These are phyloP conservation scores for Acrocera orbiculus DNA, from an alignment of 2,888 invertebrate species.

Conservation along the genomic window DNA sequence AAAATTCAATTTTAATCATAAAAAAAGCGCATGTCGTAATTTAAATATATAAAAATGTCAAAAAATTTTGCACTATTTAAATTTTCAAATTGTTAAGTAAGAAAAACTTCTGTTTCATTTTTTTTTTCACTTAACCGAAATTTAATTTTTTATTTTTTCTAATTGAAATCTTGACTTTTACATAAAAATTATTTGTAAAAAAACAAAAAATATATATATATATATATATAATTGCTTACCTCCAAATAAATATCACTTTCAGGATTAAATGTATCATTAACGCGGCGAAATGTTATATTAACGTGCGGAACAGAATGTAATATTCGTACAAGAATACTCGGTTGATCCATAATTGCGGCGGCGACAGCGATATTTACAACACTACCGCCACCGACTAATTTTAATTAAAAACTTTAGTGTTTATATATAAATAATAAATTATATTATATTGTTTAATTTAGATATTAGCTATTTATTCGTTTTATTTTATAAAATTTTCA, in stretches of 20 bases:
- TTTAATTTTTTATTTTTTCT: too few relatives aligned
- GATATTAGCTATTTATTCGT: too few relatives aligned
- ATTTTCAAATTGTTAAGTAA: too few relatives aligned
- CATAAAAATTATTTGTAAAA: background rate
- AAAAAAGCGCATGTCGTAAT: too few relatives aligned
- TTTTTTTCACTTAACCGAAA: too few relatives aligned
- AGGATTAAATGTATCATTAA: constrained; percentile 83
- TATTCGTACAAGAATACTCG: constrained; percentile 68
- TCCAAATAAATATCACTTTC: constrained; percentile 77
- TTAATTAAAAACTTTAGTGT: background rate
- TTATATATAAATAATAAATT: background rate
- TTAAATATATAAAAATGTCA: too few relatives aligned
- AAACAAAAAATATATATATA: background rate
- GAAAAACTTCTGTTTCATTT: too few relatives aligned
- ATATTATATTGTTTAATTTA: background rate
- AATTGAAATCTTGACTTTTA: too few relatives aligned
- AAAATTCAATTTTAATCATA: too few relatives aligned
- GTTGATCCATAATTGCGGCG: constrained; percentile 47
- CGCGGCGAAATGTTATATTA: constrained; percentile 73
- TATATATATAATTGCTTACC: constrained; percentile 34
- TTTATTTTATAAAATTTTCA: background rate
- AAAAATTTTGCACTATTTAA: too few relatives aligned
- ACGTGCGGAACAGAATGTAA: constrained; percentile 83
- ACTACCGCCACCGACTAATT: constrained; percentile 8
- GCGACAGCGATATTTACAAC: background rate